Percentiles rank a stretch among this genome's conserved stretches.
Evolutionary conservation across 2,113 vertebrate genomes (phyloP).

Genomic region (Tragelaphus strepsiceros): DNA sequence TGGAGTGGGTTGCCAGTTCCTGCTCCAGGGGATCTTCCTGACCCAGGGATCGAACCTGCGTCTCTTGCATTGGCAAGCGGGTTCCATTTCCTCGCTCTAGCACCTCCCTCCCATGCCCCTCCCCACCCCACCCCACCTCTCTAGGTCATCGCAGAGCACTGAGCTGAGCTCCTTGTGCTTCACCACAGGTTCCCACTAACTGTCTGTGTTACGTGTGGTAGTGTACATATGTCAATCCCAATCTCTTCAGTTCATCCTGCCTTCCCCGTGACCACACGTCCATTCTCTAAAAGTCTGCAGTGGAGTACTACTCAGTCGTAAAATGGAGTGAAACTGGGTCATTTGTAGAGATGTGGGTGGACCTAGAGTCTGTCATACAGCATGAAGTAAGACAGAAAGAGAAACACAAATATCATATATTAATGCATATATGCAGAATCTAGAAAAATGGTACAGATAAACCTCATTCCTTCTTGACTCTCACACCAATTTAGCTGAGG

Average conservation of each 20-base stretch:
- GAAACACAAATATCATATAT: not conserved
- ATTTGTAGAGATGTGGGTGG: not conserved
- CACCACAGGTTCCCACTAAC: not conserved
- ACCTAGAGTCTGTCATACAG: not conserved
- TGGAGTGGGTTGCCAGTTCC: not conserved
- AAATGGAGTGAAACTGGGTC: not conserved
- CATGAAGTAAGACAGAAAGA: not conserved
- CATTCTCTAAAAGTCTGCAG: not conserved
- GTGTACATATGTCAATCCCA: not conserved
- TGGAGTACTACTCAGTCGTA: not conserved
- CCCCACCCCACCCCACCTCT: not conserved
- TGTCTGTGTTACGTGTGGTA: not conserved
- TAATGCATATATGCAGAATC: not conserved
- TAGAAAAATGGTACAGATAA: not conserved
- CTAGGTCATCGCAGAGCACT: not conserved
- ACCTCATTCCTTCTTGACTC: not conserved
- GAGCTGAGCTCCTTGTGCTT: not conserved
- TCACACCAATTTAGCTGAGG: slow-evolving; percentile 22
- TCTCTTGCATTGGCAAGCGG: not conserved
- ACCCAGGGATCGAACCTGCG: not conserved
- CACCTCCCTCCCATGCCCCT: not conserved
- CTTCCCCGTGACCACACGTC: not conserved
- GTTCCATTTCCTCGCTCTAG: not conserved
- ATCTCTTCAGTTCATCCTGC: accelerated
- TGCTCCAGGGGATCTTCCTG: not conserved